A percentile compares a stretch with the other conserved stretches of the same genome.
These are phyloP conservation scores for Cheilosia variabilis DNA, from an alignment of 2,888 invertebrate genomes.

Conservation along the genomic window DNA sequence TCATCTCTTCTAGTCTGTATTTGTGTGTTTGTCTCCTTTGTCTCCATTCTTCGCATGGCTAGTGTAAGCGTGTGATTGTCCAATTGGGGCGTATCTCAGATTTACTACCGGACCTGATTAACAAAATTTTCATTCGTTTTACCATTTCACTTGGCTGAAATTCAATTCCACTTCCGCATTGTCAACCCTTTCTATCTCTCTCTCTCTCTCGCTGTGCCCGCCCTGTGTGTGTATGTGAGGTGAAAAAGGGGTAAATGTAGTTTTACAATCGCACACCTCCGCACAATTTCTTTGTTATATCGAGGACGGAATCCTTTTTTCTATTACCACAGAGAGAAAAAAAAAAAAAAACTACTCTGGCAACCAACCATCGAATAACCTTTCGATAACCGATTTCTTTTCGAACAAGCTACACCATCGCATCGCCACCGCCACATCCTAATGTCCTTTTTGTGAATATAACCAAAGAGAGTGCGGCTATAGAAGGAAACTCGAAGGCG, in stretches of 20 bases:
- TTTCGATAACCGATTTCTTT: conserved; percentile 71
- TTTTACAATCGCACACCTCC: conserved; percentile 72
- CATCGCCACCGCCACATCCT: conserved; percentile 49
- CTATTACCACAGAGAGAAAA: conserved; percentile 5
- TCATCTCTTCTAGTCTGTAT: background rate
- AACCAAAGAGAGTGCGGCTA: conserved; percentile 12
- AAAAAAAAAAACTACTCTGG: conserved; percentile 47
- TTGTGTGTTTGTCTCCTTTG: background rate
- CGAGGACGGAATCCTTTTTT: conserved; percentile 33
- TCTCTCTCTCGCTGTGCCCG: conserved; percentile 11
- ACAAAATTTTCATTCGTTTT: conserved; percentile 54
- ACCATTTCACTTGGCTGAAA: conserved; percentile 55
- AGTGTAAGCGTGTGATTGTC: conserved; percentile 30
- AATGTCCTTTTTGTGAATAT: conserved; percentile 55
- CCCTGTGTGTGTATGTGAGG: conserved; percentile 15
- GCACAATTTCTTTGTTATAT: conserved; percentile 68
- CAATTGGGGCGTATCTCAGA: conserved; percentile 50
- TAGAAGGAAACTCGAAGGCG: conserved; percentile 48
- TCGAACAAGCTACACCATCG: conserved; percentile 27
- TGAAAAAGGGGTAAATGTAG: conserved; percentile 70
- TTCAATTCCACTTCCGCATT: conserved; percentile 46
- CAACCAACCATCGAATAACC: conserved; percentile 71
- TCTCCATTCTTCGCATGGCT: conserved; percentile 24
- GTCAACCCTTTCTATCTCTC: background rate
- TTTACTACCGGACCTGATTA: conserved; percentile 68